Conservation (phyloP, 1,140 invertebrate species). For the Pinna nobilis region DNA sequence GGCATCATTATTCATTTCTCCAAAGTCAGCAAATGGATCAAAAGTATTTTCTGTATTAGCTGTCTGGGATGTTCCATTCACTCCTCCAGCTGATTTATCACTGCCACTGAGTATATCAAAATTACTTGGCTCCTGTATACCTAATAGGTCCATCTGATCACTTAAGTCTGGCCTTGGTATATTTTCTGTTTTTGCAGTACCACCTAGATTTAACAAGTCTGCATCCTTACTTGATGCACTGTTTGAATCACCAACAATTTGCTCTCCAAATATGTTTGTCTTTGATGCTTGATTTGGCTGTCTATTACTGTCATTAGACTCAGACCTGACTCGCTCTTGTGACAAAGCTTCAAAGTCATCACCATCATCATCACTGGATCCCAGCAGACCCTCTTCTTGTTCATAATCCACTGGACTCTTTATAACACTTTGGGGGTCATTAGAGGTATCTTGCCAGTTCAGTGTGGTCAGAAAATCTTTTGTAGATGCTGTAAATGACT, state of each 20-base stretch:
- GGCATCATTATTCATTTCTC: not conserved
- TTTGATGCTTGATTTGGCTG: not conserved
- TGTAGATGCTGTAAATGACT: constrained; percentile 30
- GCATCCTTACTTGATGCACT: constrained; percentile 23
- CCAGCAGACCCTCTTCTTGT: constrained; percentile 7
- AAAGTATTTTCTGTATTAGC: constrained; percentile 33
- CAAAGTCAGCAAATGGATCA: constrained; percentile 55
- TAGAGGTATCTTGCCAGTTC: constrained; percentile 52
- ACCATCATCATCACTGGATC: constrained; percentile 47
- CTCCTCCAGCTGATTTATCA: not conserved
- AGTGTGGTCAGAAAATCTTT: constrained; percentile 62
- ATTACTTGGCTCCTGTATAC: constrained; percentile 70
- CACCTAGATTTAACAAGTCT: constrained; percentile 36
- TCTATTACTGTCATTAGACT: not conserved
- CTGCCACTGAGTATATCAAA: constrained; percentile 80
- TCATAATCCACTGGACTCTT: constrained; percentile 18
- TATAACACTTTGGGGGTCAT: constrained; percentile 5
- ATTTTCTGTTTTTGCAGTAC: not conserved
- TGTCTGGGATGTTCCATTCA: not conserved
- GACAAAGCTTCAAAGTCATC: constrained; percentile 65
- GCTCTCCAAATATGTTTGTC: not conserved
- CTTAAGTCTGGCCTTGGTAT: constrained; percentile 21
- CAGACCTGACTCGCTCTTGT: constrained; percentile 29
- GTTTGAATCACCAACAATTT: not conserved
- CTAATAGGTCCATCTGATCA: constrained; percentile 55